These are phyloP conservation scores for Stichodactyla mertensii DNA, from an alignment of 64 coral and sea anemone genomes.

Conservation along the genomic window DNA sequence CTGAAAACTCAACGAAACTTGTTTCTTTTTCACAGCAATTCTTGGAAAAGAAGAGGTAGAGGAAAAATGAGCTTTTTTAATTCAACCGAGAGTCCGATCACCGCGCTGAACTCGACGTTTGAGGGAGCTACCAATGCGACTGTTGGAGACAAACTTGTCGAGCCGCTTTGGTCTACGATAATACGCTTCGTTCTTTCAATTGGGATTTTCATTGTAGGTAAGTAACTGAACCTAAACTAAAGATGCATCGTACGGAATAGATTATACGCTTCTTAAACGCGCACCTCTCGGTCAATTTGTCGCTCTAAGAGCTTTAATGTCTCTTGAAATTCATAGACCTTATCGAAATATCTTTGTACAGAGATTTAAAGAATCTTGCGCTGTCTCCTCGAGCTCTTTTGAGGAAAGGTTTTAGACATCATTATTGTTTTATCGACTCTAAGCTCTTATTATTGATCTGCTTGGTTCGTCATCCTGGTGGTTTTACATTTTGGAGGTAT, in stretches of 20 bases:
- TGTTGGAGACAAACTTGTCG: background rate
- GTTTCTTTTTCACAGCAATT: background rate
- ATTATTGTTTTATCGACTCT: background rate
- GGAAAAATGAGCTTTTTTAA: background rate
- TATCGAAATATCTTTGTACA: background rate
- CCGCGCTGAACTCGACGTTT: background rate
- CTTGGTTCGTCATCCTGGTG: background rate
- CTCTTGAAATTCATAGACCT: background rate
- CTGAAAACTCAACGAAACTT: background rate
- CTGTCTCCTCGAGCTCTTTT: background rate
- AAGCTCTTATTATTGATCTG: background rate
- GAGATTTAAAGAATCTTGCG: background rate
- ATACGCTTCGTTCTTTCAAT: constrained; percentile 29
- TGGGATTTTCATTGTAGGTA: constrained; percentile 46
- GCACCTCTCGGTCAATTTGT: background rate
- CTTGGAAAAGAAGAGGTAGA: background rate
- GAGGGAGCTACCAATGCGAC: background rate
- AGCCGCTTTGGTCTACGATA: constrained; percentile 35
- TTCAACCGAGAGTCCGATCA: background rate
- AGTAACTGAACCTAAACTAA: background rate
- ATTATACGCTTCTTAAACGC: background rate
- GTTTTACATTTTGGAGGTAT: background rate
- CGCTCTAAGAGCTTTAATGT: background rate
- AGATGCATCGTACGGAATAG: too few species aligned
- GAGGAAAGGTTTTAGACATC: background rate